Evolutionary conservation across 2,113 vertebrate species (phyloP), one percentile per base, ranked within the genome.

Genomic region (Cyphotilapia sp.): DNA sequence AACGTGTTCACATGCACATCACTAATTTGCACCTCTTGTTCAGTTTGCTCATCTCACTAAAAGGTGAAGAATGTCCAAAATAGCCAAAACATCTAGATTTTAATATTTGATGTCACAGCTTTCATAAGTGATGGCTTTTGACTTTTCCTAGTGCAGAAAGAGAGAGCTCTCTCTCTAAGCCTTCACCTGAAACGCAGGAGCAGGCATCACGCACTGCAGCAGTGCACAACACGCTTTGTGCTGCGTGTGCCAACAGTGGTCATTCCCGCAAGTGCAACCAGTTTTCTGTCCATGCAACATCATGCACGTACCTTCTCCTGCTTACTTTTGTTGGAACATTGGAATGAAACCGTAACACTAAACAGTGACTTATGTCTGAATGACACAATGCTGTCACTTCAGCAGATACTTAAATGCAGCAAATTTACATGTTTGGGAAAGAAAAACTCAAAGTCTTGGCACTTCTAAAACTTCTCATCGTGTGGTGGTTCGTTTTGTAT

Each of bases 401-500:
- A 17, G 22, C 24, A 47, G 24, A 71, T 24, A 24, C 16, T 42
- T 42, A 42, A 71, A 45, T 74, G 38, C 69, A 10, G 69, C 40
- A 74, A 16, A 47, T 76, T 47, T 47, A 47, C 69, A 47, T 29
- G 69, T 47, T 5, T 17, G 38, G 22, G 22, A 74, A 74, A 9
- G 38, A 22, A 27, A 31, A 63, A 33, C 24, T 29, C 24, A 47
- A 45, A 17, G 22, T 76, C 14, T 76, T 29, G 22, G 22, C 40
- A 29, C 14, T 76, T 76, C 13, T 17, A 74, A 71, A 74, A 9
- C 22, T 2, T 88, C 14, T 27, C 27, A 3, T 74, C 8, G 38
- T 74, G 69, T 2, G 22, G 38, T 2, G 40, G 38, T 45, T 16
- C 13, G 16, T 0, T 17, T 74, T 47, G 22, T 7, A 45, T 76